Conservation (phyloP, 2,113 vertebrate genomes). For the Oreochromis aureus region DNA sequence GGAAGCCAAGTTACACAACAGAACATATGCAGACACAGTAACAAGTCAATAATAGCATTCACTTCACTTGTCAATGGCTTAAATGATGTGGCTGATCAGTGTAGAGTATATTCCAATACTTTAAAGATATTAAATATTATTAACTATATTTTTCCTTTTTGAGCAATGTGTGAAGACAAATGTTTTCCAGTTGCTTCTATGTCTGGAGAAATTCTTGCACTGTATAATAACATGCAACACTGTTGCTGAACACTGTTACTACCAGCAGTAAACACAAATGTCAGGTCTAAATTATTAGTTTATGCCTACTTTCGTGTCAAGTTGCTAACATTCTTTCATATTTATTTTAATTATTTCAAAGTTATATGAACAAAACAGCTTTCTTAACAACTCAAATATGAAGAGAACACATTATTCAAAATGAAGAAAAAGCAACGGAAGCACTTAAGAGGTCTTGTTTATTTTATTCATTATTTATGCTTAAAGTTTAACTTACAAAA, state of each 20-base stretch:
- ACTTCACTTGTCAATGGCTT: background rate
- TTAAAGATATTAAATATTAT: background rate
- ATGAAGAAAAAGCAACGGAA: background rate
- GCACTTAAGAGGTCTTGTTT: background rate
- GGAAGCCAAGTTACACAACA: background rate
- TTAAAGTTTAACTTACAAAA: background rate
- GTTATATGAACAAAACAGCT: background rate
- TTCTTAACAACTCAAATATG: background rate
- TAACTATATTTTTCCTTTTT: background rate
- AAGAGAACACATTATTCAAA: background rate
- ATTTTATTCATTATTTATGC: slow-evolving; percentile 9
- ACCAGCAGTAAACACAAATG: background rate
- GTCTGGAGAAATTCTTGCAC: background rate
- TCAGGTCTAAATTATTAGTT: background rate
- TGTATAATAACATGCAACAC: background rate
- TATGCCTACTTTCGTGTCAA: background rate
- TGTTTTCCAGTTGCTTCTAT: background rate
- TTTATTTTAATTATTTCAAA: background rate
- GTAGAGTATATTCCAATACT: background rate
- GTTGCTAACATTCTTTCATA: background rate
- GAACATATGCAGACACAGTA: background rate
- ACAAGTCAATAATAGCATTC: background rate
- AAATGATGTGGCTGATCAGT: background rate
- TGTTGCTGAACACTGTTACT: background rate
- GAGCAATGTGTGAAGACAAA: background rate